Base-by-base conservation (phyloP, 2,797 vertebrate species). In the Danio kyathit region DNA sequence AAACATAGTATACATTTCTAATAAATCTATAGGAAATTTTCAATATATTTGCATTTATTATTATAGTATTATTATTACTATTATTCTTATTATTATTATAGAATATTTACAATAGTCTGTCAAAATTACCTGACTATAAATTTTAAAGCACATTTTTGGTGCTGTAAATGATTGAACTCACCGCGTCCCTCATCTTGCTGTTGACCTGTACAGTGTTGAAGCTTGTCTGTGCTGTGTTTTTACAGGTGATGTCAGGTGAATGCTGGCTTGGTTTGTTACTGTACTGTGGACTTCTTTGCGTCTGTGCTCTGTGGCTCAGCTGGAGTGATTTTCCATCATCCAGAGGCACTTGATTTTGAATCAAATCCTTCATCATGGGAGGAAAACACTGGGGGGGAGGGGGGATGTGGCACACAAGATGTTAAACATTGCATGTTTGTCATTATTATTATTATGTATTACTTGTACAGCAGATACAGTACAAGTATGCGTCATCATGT, bases 101-200 rank as follows among this genome's bases (percentile, higher is more conserved):
- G 1, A 29, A 29, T 29, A 29, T 29, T 29, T 66, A 9, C 54
- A 56, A 56, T 17, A 9, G 43, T 46, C 43, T 48, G 4, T 48
- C 64, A 66, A 29, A 7, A 66, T 21, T 49, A 29, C 21, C 19
- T 29, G 0, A 16, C 44, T 49, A 14, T 29, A 49, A 1, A 49
- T 49, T 67, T 67, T 5, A 49, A 5, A 67, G 49, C 49, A 8
- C 21, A 13, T 51, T 49, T 51, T 5, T 2, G 5, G 7, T 51
- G 14, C 14, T 51, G 46, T 51, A 38, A 29, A 14, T 51, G 14
- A 17, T 38, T 41, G 38, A 16, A 84, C 85, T 84, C 56, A 86
- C 85, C 0, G 83, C 83, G n/a, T 86, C 85, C 65, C 60, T 57
- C 69, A 81, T 86, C 70, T 17, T 84, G 61, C 38, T 76, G 67